Evolutionary conservation across 2,113 vertebrate species (phyloP).

Genomic region (Aldabrachelys gigantea): DNA sequence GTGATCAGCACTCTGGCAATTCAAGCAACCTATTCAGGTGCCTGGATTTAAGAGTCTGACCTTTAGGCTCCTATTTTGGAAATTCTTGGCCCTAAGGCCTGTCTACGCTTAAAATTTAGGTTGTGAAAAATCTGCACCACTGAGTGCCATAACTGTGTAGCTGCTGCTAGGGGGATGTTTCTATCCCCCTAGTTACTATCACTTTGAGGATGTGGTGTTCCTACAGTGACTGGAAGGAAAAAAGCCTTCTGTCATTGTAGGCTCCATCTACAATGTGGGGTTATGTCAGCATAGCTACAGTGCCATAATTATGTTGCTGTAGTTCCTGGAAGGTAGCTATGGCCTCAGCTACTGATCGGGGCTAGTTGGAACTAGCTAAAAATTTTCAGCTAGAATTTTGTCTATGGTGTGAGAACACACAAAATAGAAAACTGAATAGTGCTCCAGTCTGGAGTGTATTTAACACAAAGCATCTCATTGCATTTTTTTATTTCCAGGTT

Average conservation of each 20-base stretch:
- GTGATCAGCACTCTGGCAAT: neutral
- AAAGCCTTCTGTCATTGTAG: neutral
- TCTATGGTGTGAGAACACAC: neutral
- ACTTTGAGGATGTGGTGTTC: neutral
- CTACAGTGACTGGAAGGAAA: neutral
- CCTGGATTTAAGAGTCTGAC: neutral
- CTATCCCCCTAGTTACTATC: neutral
- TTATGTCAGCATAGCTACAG: neutral
- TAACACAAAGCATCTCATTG: neutral
- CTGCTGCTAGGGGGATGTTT: no score
- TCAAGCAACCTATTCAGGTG: neutral
- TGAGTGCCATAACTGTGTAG: neutral
- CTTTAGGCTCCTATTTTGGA: neutral
- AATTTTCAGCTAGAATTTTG: neutral
- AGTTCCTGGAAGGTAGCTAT: neutral
- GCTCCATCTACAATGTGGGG: neutral
- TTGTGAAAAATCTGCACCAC: neutral
- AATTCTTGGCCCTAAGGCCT: neutral
- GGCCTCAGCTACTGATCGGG: neutral
- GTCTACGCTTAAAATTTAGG: no score
- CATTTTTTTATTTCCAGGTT: neutral
- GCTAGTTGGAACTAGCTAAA: neutral
- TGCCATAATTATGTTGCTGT: neutral
- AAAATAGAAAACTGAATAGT: rapidly evolving
- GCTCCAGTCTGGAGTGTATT: neutral